Evolutionary conservation across 2,888 invertebrate species (phyloP).

Genomic region (Diarsia brunnea): DNA sequence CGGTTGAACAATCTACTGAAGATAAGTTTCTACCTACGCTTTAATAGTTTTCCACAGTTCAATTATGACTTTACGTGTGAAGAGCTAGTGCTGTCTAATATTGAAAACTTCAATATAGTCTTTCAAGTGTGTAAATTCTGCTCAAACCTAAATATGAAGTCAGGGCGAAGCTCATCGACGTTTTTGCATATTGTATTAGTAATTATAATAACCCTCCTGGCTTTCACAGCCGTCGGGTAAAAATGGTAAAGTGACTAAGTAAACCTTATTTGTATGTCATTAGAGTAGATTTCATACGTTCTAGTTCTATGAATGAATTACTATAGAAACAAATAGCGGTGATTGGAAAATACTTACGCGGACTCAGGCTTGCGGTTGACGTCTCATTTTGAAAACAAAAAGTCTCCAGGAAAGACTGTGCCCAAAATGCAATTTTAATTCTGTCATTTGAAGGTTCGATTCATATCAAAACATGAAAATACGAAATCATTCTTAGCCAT

Average conservation of each 20-base stretch:
- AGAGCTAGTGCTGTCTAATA: slow-evolving; percentile 20
- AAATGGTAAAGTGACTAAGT: background rate
- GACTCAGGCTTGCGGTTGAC: slow-evolving; percentile 68
- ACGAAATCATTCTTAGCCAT: background rate
- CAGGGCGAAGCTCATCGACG: slow-evolving; percentile 6
- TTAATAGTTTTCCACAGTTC: slow-evolving; percentile 36
- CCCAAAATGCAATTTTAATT: slow-evolving; percentile 69
- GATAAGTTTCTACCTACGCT: slow-evolving; percentile 36
- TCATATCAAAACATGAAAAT: slow-evolving; percentile 19
- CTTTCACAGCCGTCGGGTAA: too few species aligned
- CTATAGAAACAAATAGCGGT: slow-evolving; percentile 49
- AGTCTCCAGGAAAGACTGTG: slow-evolving; percentile 56
- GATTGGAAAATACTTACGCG: slow-evolving; percentile 50
- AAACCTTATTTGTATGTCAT: background rate
- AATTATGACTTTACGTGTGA: slow-evolving; percentile 26
- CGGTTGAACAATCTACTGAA: slow-evolving; percentile 32
- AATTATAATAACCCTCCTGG: background rate
- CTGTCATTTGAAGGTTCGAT: slow-evolving; percentile 61
- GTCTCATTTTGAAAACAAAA: slow-evolving; percentile 73
- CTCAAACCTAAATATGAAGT: slow-evolving; percentile 25
- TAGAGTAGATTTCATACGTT: slow-evolving; percentile 3
- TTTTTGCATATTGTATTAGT: slow-evolving; percentile 8
- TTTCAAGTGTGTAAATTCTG: slow-evolving; percentile 30
- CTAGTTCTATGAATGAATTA: slow-evolving; percentile 14
- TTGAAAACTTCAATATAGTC: slow-evolving; percentile 16